These are phyloP conservation scores for Belonocnema kinseyi DNA, from an alignment of 1,140 invertebrate species.

Conservation along the genomic window DNA sequence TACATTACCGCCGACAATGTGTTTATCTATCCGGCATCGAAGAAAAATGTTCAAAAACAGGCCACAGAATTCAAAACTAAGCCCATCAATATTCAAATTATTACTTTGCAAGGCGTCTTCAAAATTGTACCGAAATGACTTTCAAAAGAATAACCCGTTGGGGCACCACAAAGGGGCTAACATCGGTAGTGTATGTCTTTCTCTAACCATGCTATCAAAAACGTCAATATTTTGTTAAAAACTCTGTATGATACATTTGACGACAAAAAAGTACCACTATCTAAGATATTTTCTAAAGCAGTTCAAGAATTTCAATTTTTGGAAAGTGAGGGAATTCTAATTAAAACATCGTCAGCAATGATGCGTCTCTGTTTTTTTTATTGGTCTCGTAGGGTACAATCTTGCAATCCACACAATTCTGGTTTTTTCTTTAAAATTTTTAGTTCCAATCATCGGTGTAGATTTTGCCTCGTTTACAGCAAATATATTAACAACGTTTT, in stretches of 20 bases:
- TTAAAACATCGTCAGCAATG: conserved; percentile 21
- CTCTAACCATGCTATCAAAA: conserved; percentile 44
- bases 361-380: conserved; percentile 39
- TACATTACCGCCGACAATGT: neutral
- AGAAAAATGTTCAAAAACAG: conserved; percentile 8
- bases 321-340: conserved; percentile 33
- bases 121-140: conserved; percentile 38
- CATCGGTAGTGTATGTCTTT: conserved; percentile 34
- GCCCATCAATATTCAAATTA: conserved; percentile 22
- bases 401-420: conserved; percentile 41
- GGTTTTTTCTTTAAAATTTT: conserved; percentile 46
- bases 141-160: neutral
- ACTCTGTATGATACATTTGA: conserved; percentile 44
- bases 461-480: conserved; percentile 38
- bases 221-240: conserved; percentile 45
- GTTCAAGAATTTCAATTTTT: conserved; percentile 40
- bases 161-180: too few species aligned
- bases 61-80: conserved; percentile 2
- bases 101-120: conserved; percentile 33
- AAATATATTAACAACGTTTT: conserved; percentile 33
- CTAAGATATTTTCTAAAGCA: conserved; percentile 41
- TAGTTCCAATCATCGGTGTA: conserved; percentile 37
- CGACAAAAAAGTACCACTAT: conserved; percentile 23
- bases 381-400: conserved; percentile 41
- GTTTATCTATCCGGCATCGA: neutral